Conservation (phyloP, 2,113 vertebrate species). For the Pteropus alecto region DNA sequence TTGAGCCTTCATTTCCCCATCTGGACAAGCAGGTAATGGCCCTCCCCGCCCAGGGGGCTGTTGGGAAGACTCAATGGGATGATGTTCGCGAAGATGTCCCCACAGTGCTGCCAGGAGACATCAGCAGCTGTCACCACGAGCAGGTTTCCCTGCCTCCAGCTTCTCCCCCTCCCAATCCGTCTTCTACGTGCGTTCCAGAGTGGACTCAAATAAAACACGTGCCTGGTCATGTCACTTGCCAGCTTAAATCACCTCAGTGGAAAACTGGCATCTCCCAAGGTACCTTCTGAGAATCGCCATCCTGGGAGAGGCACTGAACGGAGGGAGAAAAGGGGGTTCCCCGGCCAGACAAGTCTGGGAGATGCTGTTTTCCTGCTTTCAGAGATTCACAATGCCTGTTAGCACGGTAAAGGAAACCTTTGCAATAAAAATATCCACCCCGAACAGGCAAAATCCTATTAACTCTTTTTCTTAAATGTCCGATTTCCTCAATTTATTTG, state of each 20-base stretch:
- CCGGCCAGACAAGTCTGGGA: neutral
- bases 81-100: neutral
- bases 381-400: neutral
- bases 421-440: neutral
- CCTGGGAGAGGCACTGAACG: neutral
- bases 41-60: neutral
- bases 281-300: neutral
- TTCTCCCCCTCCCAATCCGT: neutral
- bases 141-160: neutral
- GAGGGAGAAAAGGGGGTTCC: neutral
- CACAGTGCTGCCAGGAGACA: neutral
- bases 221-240: neutral
- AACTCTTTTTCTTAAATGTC: neutral
- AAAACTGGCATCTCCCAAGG: neutral
- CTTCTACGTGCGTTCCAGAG: neutral
- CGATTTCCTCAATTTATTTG: neutral
- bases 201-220: neutral
- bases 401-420: neutral
- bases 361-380: neutral
- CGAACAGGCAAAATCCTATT: neutral
- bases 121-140: neutral
- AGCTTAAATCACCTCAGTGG: neutral
- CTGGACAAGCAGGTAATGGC: neutral
- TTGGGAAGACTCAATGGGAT: neutral
- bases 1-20: neutral